Evolutionary conservation across 2,888 invertebrate species (phyloP), one percentile per base, ranked within the genome.

Genomic region (Dicyrtoma fusca): DNA sequence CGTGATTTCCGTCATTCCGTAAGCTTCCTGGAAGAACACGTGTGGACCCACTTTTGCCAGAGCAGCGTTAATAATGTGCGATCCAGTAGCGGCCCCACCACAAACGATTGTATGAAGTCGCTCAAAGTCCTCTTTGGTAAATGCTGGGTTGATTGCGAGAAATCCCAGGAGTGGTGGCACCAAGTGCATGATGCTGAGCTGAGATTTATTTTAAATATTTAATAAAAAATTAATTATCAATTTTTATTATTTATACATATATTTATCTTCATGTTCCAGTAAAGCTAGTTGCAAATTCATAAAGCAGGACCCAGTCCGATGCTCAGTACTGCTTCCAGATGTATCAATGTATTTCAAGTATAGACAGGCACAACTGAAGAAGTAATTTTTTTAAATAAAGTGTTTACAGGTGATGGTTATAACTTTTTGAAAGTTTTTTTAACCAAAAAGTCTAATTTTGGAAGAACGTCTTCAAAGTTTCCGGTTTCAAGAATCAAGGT

Each of bases 111-210:
- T 85, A 72, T 87, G 86, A 0, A 93, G 84, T 0, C 87, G 87
- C 25, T 87, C 85, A 59, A 93, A 83, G 81, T 91, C 90, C 72
- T 89, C 88, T 76, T 87, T 86, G 64, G 86, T 88, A 10, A 92
- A 88, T 42, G 86, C 83, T 0, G 91, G 87, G 82, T 88, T 90
- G n/a, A 90, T 88, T 0, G 90, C 89, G 71, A 94, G 83, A 83
- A 92, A 92, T 1, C 91, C 85, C 19, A 92, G 84, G 8, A 94
- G 84, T 0, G 92, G 92, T 0, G 94, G 93, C 1, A 92, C 93
- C 1, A 91, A 88, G 63, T 76, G 79, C 64, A 73, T 65, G 14
- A 71, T 62, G 34, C 76, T 76, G 0, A 75, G 76, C 74, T 53
- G 17, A 5, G 4, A 49, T 49, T 49, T 49, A 17, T 49, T 17